Evolutionary conservation across 1,140 invertebrate genomes (phyloP), one percentile per base, ranked within the genome.

Genomic region (Ooceraea biroi): DNA sequence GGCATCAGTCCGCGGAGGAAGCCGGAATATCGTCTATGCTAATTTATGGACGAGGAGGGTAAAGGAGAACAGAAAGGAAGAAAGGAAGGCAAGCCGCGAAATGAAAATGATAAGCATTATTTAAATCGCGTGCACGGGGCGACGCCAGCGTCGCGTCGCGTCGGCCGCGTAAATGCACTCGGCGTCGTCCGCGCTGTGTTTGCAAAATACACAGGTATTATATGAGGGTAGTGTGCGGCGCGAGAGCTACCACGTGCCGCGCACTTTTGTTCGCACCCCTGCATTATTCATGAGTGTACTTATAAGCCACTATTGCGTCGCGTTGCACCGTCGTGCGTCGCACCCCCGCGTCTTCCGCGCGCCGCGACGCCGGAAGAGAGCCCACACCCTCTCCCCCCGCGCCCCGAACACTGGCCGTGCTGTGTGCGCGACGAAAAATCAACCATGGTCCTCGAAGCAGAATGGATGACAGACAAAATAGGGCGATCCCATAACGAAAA

Each of bases 251-350:
- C 10, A 48, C 57, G 46, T 61, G 65, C 77, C 84, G 76, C 83
- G 80, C 86, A 92, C 89, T 92, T 93, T 94, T 93, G 91, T 92
- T 91, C 91, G 85, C 88, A 22, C 77, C 84, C 46, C 68, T 93
- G 92, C 91, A 94, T 94, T 93, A 94, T 94, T 94, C 92, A 94
- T 92, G 92, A 94, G 85, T 84, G 85, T 91, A 90, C 92, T 92
- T 92, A 92, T 94, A 93, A 93, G 89, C 90, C 82, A 90, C 90
- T 91, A 92, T 92, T 89, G 88, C 90, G 85, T 85, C 84, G 89
- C 86, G 84, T 82, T 76, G 85, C 88, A 84, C 83, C 73, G 71
- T 48, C 76, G 72, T 25, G 84, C 73, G 71, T 48, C 76, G 72
- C 30, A 25, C 63, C 36, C 60, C 63, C 48, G 25, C 41, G 48